A percentile compares a stretch with the other conserved stretches of the same genome.
These are phyloP conservation scores for Alloscopus bannaensis DNA, from an alignment of 2,888 invertebrate genomes.

Conservation along the genomic window DNA sequence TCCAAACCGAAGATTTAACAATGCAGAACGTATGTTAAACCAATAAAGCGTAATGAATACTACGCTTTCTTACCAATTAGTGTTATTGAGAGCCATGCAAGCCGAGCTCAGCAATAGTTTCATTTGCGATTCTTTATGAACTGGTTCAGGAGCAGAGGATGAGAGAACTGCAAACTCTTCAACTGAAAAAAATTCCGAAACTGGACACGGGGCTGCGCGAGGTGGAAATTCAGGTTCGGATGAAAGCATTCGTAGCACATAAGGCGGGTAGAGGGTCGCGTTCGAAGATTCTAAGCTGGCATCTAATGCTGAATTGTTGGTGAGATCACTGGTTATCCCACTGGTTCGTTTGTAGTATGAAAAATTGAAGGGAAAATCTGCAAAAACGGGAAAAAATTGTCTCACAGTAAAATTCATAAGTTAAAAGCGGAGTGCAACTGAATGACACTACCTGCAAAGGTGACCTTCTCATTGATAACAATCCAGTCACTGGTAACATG, in stretches of 20 bases:
- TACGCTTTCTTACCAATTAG: slow-evolving; percentile 80
- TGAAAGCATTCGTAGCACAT: slow-evolving; percentile 58
- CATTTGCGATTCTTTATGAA: slow-evolving; percentile 82
- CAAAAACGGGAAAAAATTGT: slow-evolving; percentile 8
- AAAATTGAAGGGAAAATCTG: slow-evolving; percentile 72
- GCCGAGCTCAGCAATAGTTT: slow-evolving; percentile 88
- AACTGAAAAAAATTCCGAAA: slow-evolving; percentile 81
- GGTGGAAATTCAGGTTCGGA: slow-evolving; percentile 69
- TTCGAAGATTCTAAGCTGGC: slow-evolving; percentile 22
- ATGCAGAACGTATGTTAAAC: neutral
- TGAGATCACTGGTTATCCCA: slow-evolving; percentile 1
- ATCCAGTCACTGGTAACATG: slow-evolving; percentile 67
- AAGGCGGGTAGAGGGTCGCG: slow-evolving; percentile 53
- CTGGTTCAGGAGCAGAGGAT: slow-evolving; percentile 79
- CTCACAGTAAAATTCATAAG: neutral
- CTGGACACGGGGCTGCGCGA: slow-evolving; percentile 59
- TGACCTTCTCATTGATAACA: slow-evolving; percentile 77
- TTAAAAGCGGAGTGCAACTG: no score
- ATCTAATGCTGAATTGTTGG: slow-evolving; percentile 14
- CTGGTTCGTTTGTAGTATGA: slow-evolving; percentile 65
- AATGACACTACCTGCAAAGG: slow-evolving; percentile 80
- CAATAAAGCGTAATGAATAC: slow-evolving; percentile 18
- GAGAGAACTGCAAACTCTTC: slow-evolving; percentile 88
- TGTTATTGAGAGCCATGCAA: slow-evolving; percentile 88
- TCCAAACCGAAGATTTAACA: neutral